A percentile compares a stretch with the other conserved stretches of the same genome.
These are phyloP conservation scores for Lampris incognitus DNA, from an alignment of 2,113 vertebrate genomes.

Conservation along the genomic window DNA sequence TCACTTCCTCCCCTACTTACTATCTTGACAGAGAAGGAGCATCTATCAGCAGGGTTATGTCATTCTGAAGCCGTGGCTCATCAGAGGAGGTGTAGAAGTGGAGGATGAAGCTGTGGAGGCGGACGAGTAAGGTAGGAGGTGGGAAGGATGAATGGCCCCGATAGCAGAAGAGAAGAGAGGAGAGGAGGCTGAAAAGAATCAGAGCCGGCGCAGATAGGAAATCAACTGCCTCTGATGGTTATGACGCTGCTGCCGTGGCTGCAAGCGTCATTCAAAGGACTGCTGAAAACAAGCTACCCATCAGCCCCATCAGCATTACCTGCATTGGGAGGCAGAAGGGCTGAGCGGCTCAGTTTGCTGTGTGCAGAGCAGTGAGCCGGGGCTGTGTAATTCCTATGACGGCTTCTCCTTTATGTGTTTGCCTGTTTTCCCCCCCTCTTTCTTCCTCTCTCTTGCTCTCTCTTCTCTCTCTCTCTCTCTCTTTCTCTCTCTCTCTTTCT, in stretches of 20 bases:
- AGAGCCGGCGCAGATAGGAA: slow-evolving; percentile 52
- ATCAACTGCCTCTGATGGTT: slow-evolving; percentile 55
- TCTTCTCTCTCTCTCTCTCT: slow-evolving; percentile 3
- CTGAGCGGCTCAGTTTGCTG: slow-evolving; percentile 32
- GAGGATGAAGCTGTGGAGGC: slow-evolving; percentile 70
- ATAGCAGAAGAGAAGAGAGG: slow-evolving; percentile 60
- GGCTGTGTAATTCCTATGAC: slow-evolving; percentile 66
- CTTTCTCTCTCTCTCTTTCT: neutral
- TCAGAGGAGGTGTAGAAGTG: slow-evolving; percentile 69
- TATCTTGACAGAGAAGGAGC: slow-evolving; percentile 77
- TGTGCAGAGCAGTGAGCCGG: slow-evolving; percentile 39
- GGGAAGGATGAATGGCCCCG: slow-evolving; percentile 69
- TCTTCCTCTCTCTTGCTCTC: slow-evolving; percentile 9
- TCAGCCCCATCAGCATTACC: slow-evolving; percentile 62
- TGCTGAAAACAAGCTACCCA: slow-evolving; percentile 54
- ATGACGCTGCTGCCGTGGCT: slow-evolving; percentile 38
- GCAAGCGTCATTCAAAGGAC: slow-evolving; percentile 63
- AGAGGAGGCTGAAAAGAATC: slow-evolving; percentile 66
- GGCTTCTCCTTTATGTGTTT: slow-evolving; percentile 62
- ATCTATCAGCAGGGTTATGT: slow-evolving; percentile 75
- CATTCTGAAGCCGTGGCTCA: slow-evolving; percentile 75
- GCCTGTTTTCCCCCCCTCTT: slow-evolving; percentile 24
- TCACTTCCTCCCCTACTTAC: slow-evolving; percentile 69
- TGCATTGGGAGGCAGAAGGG: slow-evolving; percentile 56
- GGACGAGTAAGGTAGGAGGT: slow-evolving; percentile 64